phyloP scores from a whole-genome alignment of 2,797 vertebrate species.

The Lophotriccus pileatus region DNA sequence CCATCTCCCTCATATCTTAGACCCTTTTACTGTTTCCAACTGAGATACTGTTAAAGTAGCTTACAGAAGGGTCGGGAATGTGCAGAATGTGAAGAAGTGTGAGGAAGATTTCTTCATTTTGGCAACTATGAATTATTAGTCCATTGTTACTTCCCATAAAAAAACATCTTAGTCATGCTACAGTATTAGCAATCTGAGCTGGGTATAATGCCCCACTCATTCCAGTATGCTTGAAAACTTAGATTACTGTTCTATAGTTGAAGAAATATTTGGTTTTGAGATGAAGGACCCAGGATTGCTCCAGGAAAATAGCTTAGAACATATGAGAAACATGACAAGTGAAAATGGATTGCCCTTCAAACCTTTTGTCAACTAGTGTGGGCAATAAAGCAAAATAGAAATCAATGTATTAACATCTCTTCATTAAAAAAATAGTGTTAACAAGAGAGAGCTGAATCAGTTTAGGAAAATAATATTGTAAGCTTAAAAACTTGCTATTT shows the following conservation, averaged over 20 bases:
- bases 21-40: not conserved
- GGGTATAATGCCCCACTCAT: not conserved
- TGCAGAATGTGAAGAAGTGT: not conserved
- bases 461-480: not conserved
- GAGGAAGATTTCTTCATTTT: not conserved
- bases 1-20: not conserved
- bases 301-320: not conserved
- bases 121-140: not conserved
- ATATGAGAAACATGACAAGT: not conserved
- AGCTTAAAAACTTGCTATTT: not conserved
- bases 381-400: not conserved
- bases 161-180: not conserved
- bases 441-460: not conserved
- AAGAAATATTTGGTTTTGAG: not conserved
- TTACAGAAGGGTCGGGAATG: not conserved
- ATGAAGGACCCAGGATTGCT: not conserved
- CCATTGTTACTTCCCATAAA: not conserved
- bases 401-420: not conserved
- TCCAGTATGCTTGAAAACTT: not conserved
- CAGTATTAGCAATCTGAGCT: not conserved
- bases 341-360: not conserved
- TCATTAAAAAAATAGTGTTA: not conserved
- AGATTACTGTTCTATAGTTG: not conserved
- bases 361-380: not conserved
- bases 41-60: not conserved